Evolutionary conservation across 2,113 vertebrate genomes (phyloP), one percentile per base, ranked within the genome.

Genomic region (Peromyscus maniculatus): DNA sequence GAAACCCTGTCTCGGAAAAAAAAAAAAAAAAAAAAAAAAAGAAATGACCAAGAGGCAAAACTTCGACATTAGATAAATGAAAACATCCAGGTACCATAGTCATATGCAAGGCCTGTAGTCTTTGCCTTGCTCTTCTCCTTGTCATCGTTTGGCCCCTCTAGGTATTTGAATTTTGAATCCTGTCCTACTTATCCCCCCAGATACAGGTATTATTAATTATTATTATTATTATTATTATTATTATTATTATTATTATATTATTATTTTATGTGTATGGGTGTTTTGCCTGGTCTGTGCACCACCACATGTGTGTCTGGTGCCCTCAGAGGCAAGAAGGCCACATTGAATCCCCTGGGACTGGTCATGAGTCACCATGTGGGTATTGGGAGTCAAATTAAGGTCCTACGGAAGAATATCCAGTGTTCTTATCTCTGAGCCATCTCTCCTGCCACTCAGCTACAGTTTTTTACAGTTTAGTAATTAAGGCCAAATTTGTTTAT

Each of bases 401-500:
- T 80, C 52, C 77, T 79, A 13, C 36, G 78, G 17, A 80, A 57
- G 52, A 52, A 52, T 8, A 80, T 80, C 46, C 49, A 55, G 31
- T 55, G 52, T 17, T 55, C 52, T 52, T 55, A 33, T 33, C 77
- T 52, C 46, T 52, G 49, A 78, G 10, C 49, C 31, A 55, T 80
- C 78, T 55, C 31, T 80, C 49, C 78, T 52, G 43, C 28, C 77
- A 52, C 49, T 79, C 31, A 36, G 49, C 49, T 55, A 55, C 33
- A 79, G 28, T 66, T 66, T 28, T 80, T 55, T 21, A 55, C 16
- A 33, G 2, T n/a, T n/a, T 87, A 15, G n/a, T 31, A 64, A 64
- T 86, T 77, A n/a, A 80, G 21, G 5, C 80, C 24, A 93, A 89
- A 91, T 82, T 96, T 62, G 69, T 66, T 31, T 87, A 49, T 90